Evolutionary conservation across 2,113 vertebrate species (phyloP), one percentile per base, ranked within the genome.

Genomic region (Danio rerio): DNA sequence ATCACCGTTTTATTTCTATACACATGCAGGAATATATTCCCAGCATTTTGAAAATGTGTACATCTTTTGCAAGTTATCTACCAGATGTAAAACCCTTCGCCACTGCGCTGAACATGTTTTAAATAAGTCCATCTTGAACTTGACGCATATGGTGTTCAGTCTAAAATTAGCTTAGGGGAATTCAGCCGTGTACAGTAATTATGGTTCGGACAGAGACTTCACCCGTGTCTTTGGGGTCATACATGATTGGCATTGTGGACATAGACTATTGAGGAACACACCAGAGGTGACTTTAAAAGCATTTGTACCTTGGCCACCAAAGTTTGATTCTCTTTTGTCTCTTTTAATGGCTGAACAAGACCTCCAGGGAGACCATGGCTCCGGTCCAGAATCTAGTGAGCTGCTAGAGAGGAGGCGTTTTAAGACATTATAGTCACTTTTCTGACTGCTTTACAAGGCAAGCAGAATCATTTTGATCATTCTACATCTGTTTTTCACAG

Each of bases 281-380:
- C 8, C 5, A 9, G 58, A 77, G 58, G 74, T 77, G 74, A 62
- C 58, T 62, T 62, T 77, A 50, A 61, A 12, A 77, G 18, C 5
- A 8, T 61, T 61, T 62, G 74, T 47, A 77, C 12, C 43, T 47
- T 20, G 45, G 59, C 43, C 74, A 40, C 18, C 55, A 40, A 16
- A 11, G 45, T 77, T 31, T 71, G 47, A 21, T 15, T 18, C 20
- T 62, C 45, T 77, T 77, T 77, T 77, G 42, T 77, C 13, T 77
- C 11, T 16, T 77, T 77, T 61, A 63, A 77, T 77, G 75, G 10
- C 45, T 40, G 43, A 63, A 77, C 75, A 50, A 77, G 75, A 77
- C 75, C 75, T 77, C 75, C 20, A 50, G 45, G 75, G 75, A 77
- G 75, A 52, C 59, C 15, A 10, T 63, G 59, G 75, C 45, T 77